Percentiles rank a stretch among this genome's conserved stretches.
phyloP scores from a whole-genome alignment of 2,113 vertebrate species.

The Phalacrocorax pelagicus region DNA sequence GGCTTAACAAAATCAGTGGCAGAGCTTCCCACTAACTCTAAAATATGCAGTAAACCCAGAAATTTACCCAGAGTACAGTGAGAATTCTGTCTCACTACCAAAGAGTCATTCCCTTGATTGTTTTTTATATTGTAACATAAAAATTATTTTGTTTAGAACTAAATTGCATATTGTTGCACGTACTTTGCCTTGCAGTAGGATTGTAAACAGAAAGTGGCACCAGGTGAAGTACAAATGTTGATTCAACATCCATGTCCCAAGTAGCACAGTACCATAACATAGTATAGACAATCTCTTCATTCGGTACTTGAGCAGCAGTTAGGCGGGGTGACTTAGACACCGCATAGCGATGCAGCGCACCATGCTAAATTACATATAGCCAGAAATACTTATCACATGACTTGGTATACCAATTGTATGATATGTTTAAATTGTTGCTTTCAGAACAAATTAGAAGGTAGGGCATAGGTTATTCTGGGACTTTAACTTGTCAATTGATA shows the following conservation, averaged over 20 bases:
- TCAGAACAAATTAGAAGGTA: not conserved
- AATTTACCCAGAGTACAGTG: not conserved
- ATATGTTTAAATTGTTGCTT: not conserved
- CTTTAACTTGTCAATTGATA: not conserved
- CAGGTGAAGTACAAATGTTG: not conserved
- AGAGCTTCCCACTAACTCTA: not conserved
- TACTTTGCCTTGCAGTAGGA: not conserved
- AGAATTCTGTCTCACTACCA: not conserved
- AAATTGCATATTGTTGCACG: not conserved
- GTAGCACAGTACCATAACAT: not conserved
- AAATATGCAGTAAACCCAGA: not conserved
- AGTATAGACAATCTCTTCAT: not conserved
- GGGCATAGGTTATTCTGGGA: not conserved
- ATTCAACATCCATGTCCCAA: not conserved
- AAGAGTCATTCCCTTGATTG: not conserved
- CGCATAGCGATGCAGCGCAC: accelerated
- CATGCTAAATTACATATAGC: not conserved
- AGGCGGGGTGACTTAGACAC: not conserved
- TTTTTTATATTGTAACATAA: not conserved
- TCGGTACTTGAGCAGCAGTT: not conserved
- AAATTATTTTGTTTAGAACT: not conserved
- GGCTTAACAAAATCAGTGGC: not conserved
- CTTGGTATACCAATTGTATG: not conserved
- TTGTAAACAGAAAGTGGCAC: not conserved
- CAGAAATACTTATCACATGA: not conserved